Percentiles rank a stretch among this genome's conserved stretches.
These are phyloP conservation scores for Cyprinodon diabolis DNA, from an alignment of 2,797 vertebrate genomes.

Conservation along the genomic window DNA sequence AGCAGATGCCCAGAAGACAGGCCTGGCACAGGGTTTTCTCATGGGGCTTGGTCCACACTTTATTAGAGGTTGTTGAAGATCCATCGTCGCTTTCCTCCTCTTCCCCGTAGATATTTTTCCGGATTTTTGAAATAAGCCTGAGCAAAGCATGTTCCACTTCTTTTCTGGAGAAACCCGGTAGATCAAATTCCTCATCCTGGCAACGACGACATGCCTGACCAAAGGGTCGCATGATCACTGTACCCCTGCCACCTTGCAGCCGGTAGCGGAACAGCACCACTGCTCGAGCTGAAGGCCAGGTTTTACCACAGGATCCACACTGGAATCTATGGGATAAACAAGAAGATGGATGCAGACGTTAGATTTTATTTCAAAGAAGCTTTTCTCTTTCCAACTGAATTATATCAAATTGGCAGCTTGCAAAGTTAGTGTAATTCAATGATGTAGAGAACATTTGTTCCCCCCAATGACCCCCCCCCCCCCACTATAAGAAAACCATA, in stretches of 20 bases:
- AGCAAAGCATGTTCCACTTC: conserved; percentile 35
- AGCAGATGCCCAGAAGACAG: conserved; percentile 56
- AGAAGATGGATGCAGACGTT: background rate
- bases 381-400: background rate
- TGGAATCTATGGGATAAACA: conserved; percentile 49
- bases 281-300: conserved; percentile 65
- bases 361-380: conserved; percentile 1
- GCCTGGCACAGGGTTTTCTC: conserved; percentile 55
- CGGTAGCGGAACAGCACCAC: conserved; percentile 68
- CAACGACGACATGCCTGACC: conserved; percentile 64
- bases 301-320: conserved; percentile 52
- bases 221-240: conserved; percentile 67
- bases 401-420: background rate
- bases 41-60: conserved; percentile 59
- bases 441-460: background rate
- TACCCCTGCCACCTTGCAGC: conserved; percentile 45
- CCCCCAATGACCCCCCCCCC: background rate
- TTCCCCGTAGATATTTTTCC: conserved; percentile 69
- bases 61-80: background rate
- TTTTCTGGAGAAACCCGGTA: conserved; percentile 43
- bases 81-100: fast-evolving
- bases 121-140: conserved; percentile 60
- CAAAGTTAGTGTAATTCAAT: background rate
- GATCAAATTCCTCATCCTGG: background rate
- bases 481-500: background rate